These are phyloP conservation scores for Apeltes quadracus DNA, from an alignment of 2,113 vertebrate genomes.

Conservation along the genomic window DNA sequence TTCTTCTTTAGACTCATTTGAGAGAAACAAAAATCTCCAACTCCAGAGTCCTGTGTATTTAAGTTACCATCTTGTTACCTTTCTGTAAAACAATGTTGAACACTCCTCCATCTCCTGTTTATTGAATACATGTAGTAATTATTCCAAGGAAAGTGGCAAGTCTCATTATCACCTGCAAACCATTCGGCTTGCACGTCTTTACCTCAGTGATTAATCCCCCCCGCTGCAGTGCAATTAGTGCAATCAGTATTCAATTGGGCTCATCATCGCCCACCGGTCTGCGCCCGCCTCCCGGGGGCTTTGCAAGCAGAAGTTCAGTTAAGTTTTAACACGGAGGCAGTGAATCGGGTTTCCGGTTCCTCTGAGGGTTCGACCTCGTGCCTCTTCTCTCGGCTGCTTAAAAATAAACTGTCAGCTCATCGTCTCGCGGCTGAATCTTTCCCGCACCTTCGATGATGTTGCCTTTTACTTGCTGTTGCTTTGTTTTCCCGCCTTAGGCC, in stretches of 20 bases:
- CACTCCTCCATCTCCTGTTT: conserved; percentile 15
- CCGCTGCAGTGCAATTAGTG: conserved; percentile 28
- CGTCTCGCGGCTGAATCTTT: neutral
- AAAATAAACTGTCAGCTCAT: neutral
- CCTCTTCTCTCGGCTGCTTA: neutral
- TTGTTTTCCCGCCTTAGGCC: conserved; percentile 19
- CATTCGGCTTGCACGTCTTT: conserved; percentile 32
- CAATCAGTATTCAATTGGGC: conserved; percentile 35
- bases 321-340: conserved; percentile 14
- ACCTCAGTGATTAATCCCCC: conserved; percentile 40
- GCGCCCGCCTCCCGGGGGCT: conserved; percentile 12
- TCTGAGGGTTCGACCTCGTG: conserved; percentile 37
- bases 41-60: neutral
- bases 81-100: neutral
- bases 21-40: too few species aligned
- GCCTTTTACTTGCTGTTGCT: conserved; percentile 7
- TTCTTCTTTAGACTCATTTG: conserved; percentile 24
- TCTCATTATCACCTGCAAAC: conserved; percentile 42
- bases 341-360: neutral
- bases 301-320: conserved; percentile 15
- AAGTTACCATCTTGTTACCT: neutral
- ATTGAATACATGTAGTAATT: conserved; percentile 3
- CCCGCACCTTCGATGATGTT: conserved; percentile 8
- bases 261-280: conserved; percentile 38
- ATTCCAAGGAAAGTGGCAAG: conserved; percentile 4